Percentiles rank a stretch among this genome's conserved stretches.
These are phyloP conservation scores for Lasioglossum lativentre DNA, from an alignment of 2,888 invertebrate species.

Conservation along the genomic window DNA sequence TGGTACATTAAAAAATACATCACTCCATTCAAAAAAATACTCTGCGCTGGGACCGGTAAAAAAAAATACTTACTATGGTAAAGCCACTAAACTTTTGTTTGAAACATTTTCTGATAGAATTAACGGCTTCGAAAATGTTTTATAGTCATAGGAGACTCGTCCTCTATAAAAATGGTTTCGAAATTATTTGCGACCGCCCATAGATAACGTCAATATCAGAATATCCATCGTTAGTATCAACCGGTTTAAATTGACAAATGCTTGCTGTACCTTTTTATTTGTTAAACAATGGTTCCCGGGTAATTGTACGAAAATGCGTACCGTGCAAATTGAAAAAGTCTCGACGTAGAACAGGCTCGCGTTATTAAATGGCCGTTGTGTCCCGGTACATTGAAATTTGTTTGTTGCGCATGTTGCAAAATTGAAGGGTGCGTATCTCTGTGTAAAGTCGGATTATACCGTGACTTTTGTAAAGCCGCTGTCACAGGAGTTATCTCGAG, in stretches of 20 bases:
- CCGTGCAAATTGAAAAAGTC: background rate
- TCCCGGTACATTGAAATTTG: background rate
- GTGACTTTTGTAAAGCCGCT: conserved; percentile 21
- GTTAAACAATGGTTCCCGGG: background rate
- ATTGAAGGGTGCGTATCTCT: background rate
- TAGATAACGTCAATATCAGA: background rate
- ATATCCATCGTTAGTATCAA: background rate
- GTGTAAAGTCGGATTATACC: conserved; percentile 27
- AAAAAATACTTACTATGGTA: too few relatives aligned
- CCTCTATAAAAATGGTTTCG: background rate
- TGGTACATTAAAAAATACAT: too few relatives aligned
- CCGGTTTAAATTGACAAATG: background rate
- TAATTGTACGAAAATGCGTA: background rate
- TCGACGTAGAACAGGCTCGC: background rate
- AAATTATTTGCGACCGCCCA: background rate
- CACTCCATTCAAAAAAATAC: too few relatives aligned
- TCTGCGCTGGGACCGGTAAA: too few relatives aligned
- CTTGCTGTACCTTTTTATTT: background rate
- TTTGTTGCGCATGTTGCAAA: background rate
- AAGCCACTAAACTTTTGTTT: background rate
- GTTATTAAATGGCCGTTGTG: background rate
- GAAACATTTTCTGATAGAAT: background rate
- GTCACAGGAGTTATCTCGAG: conserved; percentile 10
- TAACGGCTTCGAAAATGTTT: background rate
- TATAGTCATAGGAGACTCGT: background rate